Evolutionary conservation across 2,888 invertebrate genomes (phyloP), one percentile per base, ranked within the genome.

Genomic region (Criorhina ranunculi): DNA sequence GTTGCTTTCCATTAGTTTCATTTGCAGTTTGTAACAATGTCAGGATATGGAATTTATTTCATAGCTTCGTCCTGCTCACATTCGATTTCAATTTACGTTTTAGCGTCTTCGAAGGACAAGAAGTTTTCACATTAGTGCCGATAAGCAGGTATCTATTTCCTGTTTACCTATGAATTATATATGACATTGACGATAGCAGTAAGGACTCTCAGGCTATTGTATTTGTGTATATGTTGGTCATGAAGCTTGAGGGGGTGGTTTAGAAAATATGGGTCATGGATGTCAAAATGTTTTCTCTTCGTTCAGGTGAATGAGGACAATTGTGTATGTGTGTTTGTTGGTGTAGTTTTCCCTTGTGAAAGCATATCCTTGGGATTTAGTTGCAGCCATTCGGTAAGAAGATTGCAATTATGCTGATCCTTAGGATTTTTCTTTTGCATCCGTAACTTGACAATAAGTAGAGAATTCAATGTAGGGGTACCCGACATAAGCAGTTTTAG

Each of bases 111-210:
- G 31, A 49, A 80, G 85, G 75, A 85, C 85, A 85, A 79, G 80
- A 85, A 85, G 64, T 85, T 85, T 85, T 85, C 85, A 85, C 85
- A 85, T 85, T 85, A 85, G 85, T 85, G 69, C 69, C 64, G 85
- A 85, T 85, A 85, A 85, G 80, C 85, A 85, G 85, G 80, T 85
- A 85, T 85, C 80, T 70, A 75, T 66, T 79, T 80, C 80, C 80
- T 80, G 80, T 85, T 85, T 85, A 70, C 80, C 85, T 70, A 80
- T 85, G 85, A 85, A 85, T 85, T 85, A 85, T 79, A 85, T 85
- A 79, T 80, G 85, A 85, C 76, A 70, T 76, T 85, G 85, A 85
- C 70, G 80, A 44, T 76, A 55, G 64, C 24, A 24, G 2, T 85
- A 80, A 57, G 85, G 80, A 70, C 66, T 15, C 83, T 17, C 33